Percentiles rank a stretch among this genome's conserved stretches.
These are phyloP conservation scores for Parasteatoda tepidariorum DNA, from an alignment of 1,140 invertebrate genomes.

Conservation along the genomic window DNA sequence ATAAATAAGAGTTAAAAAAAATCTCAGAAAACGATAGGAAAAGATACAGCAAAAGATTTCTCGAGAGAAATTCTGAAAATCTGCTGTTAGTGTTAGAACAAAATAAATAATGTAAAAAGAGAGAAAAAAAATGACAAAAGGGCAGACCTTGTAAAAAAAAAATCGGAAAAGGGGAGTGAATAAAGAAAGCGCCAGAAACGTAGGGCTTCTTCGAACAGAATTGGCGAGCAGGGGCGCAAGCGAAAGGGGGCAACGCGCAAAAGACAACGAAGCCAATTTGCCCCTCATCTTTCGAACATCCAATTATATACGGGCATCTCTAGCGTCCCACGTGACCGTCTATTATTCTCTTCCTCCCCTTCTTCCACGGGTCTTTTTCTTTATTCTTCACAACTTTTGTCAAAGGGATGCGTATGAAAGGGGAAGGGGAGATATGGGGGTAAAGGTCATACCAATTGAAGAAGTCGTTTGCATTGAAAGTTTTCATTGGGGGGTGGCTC, in stretches of 20 bases:
- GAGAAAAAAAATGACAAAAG: conserved; percentile 33
- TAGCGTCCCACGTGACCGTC: conserved; percentile 41
- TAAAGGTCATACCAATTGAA: conserved; percentile 17
- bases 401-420: neutral
- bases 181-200: conserved; percentile 16
- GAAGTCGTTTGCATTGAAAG: neutral
- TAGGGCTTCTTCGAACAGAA: conserved; percentile 32
- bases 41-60: neutral
- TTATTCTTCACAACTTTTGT: neutral
- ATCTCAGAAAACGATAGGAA: neutral
- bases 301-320: conserved; percentile 51
- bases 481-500: neutral
- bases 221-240: neutral
- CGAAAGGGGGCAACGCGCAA: conserved; percentile 2
- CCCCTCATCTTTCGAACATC: conserved; percentile 57
- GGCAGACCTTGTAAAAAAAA: conserved; percentile 26
- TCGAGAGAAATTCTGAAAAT: neutral
- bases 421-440: neutral
- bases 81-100: conserved; percentile 16
- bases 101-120: conserved; percentile 9
- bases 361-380: neutral
- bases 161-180: neutral
- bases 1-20: neutral
- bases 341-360: conserved; percentile 39
- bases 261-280: conserved; percentile 59